Evolutionary conservation across 2,797 vertebrate genomes (phyloP), one percentile per base, ranked within the genome.

Genomic region (Basileuterus tristriatus): DNA sequence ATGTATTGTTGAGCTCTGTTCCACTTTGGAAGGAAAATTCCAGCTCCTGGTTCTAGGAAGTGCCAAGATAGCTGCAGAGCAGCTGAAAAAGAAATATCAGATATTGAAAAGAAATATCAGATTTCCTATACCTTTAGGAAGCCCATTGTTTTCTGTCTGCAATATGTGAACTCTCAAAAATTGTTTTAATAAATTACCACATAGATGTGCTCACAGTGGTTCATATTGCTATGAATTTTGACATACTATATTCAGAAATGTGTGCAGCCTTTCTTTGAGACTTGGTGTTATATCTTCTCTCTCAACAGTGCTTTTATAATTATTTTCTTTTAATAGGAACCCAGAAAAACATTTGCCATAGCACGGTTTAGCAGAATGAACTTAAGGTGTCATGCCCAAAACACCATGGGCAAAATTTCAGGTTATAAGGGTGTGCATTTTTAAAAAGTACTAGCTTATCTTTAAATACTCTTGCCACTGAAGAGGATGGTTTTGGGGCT

Each of bases 371-470:
- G 19, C 36, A 55, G 16, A 70, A 63, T 1, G 2, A 83, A 69
- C 21, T 63, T 23, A 32, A 79, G 17, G 8, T 0, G 0, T 43
- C 75, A 3, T 32, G 32, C 14, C 58, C 44, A 56, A 79, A 70
- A 56, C 14, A 60, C 50, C 0, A 0, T 5, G 6, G 36, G 27
- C 17, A 84, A 78, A 34, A 34, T 24, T 27, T 24, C 7, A 18
- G 5, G 2, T 58, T 46, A 24, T 18, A 47, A 65, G 10, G 9
- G 5, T 37, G 6, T n/a, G 14, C 6, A 22, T 65, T 65, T 94
- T 81, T 26, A 3, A 59, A 36, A 79, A 63, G 7, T 43, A 29
- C 4, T 59, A 18, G 10, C 11, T 67, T 59, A 50, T 23, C 9
- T 87, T 41, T 75, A 53, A 62, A 58, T 72, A 68, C 15, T 75